Base-by-base conservation (phyloP, 2,888 invertebrate species). In the Cistogaster globosa region DNA sequence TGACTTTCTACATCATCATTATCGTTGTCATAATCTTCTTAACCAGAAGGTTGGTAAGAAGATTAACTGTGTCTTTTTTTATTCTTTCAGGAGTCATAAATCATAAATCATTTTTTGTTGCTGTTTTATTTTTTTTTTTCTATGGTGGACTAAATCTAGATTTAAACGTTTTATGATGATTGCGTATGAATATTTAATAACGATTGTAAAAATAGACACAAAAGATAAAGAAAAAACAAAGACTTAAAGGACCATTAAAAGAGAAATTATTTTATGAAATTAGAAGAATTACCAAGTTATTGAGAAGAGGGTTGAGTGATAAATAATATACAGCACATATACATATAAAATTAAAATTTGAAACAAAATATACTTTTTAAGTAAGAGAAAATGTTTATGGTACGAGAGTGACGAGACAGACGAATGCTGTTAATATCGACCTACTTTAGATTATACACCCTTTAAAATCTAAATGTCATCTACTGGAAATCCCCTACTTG, bases 91-190 rank as follows among this genome's bases (percentile, higher is more conserved):
- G 62, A 63, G 68, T 26, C 60, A 68, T 42, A 75, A 71, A 58
- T n/a, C 57, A 76, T 82, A 82, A 82, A 82, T 82, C 63, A 65
- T 69, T 67, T 67, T 67, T 26, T 22, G 51, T 51, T 53, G 26
- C 18, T 36, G 4, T 63, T 60, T 12, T 42, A 1, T 53, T 45
- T 8, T 36, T 12, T 42, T 38, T 2, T 42, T 42, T 42, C 42
- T 65, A 36, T 48, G 32, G 32, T 48, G 68, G 42, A 32, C 63
- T 58, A 26, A 57, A 69, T 69, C 12, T 48, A 48, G 48, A 75
- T 69, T 75, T 82, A 63, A 82, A 65, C 42, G 69, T 82, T 82
- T 76, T 76, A 63, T 82, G 55, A 82, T 71, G 48, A 82, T 76
- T 62, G 69, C 76, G 20, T 71, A 76, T 76, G 58, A 82, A 82